Evolutionary conservation across 2,888 invertebrate species (phyloP).

Genomic region (Diachrysia chrysitis): DNA sequence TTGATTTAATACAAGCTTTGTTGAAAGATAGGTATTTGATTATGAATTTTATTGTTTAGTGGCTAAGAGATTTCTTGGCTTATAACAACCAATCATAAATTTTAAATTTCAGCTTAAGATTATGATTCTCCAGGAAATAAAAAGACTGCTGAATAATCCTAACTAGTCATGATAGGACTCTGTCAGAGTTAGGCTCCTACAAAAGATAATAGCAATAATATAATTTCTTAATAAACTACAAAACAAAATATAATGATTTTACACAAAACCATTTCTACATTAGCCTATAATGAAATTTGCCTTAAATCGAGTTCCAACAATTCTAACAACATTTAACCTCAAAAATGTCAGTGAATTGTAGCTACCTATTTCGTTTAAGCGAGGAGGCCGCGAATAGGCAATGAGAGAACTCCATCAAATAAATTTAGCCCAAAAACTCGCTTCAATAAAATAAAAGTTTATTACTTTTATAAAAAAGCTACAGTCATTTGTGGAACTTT

Average conservation of each 20-base stretch:
- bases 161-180: no score
- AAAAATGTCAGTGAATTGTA: slow-evolving; percentile 39
- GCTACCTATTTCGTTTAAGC: slow-evolving; percentile 36
- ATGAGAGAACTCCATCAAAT: slow-evolving; percentile 47
- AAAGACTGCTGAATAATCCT: no score
- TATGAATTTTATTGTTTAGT: no score
- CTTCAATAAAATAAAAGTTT: slow-evolving; percentile 54
- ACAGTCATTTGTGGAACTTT: slow-evolving; percentile 46
- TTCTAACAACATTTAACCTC: slow-evolving; percentile 17
- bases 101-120: no score
- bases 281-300: slow-evolving; percentile 11
- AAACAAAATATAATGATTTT: no score
- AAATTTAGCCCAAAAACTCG: slow-evolving; percentile 52
- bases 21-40: background rate
- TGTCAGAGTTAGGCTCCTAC: no score
- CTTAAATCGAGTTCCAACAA: slow-evolving; percentile 19
- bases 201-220: no score
- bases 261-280: slow-evolving; percentile 3
- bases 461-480: slow-evolving; percentile 48
- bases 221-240: no score
- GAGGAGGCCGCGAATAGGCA: slow-evolving; percentile 24
- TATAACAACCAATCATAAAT: no score
- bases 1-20: background rate
- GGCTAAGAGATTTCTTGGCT: no score
- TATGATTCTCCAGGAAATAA: no score